Conservation (phyloP, 2,113 vertebrate genomes). For the Amblyornis subalaris region DNA sequence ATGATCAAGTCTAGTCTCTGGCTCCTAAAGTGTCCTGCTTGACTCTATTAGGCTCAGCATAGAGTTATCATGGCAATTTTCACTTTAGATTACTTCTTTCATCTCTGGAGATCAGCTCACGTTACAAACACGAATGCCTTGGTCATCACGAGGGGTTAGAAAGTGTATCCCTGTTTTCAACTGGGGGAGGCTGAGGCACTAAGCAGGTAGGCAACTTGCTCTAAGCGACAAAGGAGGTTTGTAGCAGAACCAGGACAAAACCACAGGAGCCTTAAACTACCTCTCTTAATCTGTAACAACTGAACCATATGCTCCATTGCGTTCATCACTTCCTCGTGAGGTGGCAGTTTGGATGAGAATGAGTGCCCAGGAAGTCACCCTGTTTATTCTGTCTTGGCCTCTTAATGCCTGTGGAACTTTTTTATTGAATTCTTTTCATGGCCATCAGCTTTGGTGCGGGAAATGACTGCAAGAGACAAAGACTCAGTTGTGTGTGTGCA, state of each 20-base stretch:
- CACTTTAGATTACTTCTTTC: slow-evolving; percentile 4
- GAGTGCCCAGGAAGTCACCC: slow-evolving; percentile 17
- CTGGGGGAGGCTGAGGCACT: neutral
- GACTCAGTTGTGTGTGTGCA: slow-evolving; percentile 6
- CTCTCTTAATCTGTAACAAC: neutral
- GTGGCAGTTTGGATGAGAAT: slow-evolving; percentile 31
- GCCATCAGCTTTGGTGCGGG: slow-evolving; percentile 21
- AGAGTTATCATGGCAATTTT: slow-evolving; percentile 9
- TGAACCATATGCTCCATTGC: neutral
- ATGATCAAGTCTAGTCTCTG: slow-evolving; percentile 32
- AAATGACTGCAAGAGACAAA: slow-evolving; percentile 50
- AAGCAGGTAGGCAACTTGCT: neutral
- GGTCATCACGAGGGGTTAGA: neutral
- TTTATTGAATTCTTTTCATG: slow-evolving; percentile 28
- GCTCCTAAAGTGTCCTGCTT: slow-evolving; percentile 21
- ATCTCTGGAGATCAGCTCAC: neutral
- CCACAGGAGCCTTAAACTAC: neutral
- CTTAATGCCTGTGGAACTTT: slow-evolving; percentile 13
- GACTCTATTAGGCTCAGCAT: slow-evolving; percentile 16
- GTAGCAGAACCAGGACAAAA: neutral
- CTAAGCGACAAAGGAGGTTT: neutral
- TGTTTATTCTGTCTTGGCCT: neutral
- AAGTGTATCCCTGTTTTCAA: neutral
- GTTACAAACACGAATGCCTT: neutral
- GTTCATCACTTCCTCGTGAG: slow-evolving; percentile 36